Evolutionary conservation across 2,113 vertebrate genomes (phyloP).

Genomic region (Zingel zingel): DNA sequence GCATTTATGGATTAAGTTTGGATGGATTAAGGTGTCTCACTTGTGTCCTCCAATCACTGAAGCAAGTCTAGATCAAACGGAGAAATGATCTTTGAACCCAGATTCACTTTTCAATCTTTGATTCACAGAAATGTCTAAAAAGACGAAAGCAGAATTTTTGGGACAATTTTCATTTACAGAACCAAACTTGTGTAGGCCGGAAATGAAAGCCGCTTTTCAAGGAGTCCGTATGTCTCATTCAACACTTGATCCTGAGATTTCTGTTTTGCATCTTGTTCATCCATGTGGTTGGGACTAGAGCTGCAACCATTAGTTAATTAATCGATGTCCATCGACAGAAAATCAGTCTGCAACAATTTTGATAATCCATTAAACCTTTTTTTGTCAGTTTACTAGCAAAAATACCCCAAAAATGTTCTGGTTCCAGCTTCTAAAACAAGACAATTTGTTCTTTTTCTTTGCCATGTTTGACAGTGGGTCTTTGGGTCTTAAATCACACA

Average conservation of each 20-base stretch:
- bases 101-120: conserved; percentile 1
- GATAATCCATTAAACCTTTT: background rate
- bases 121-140: background rate
- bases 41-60: conserved; percentile 6
- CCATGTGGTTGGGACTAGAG: background rate
- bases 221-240: background rate
- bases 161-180: background rate
- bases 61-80: conserved; percentile 26
- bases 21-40: background rate
- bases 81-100: conserved; percentile 24
- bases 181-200: background rate
- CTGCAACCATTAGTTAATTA: background rate
- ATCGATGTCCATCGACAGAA: background rate
- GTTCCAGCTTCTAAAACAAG: background rate
- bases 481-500: background rate
- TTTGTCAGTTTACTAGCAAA: background rate
- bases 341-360: background rate
- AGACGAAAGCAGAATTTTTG: no score
- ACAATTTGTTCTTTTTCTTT: background rate
- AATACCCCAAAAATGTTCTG: background rate
- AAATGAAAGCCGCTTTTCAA: background rate
- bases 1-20: conserved; percentile 37
- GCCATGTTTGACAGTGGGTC: background rate
- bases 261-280: background rate
- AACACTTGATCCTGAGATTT: background rate